phyloP scores from a whole-genome alignment of 2,113 vertebrate genomes.

The Toxotes jaculatrix region DNA sequence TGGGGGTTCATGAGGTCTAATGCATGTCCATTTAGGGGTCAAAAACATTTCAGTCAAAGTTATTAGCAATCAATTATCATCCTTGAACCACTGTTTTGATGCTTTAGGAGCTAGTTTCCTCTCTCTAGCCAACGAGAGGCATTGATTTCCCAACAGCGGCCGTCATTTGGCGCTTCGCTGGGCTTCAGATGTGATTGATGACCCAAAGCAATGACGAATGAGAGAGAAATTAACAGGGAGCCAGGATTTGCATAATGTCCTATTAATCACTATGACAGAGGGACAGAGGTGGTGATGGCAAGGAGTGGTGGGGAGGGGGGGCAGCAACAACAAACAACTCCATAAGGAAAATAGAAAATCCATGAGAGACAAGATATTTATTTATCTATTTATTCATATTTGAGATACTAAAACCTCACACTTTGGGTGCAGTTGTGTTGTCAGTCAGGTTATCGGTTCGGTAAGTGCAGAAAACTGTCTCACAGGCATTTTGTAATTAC shows the following conservation, averaged over 20 bases:
- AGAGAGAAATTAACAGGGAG: constrained; percentile 50
- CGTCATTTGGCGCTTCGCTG: constrained; percentile 39
- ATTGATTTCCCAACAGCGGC: constrained; percentile 62
- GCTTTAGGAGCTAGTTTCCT: neutral
- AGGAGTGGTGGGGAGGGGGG: neutral
- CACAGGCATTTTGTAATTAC: neutral
- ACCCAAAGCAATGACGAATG: constrained; percentile 61
- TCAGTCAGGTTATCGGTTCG: no score
- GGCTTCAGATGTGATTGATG: constrained; percentile 69
- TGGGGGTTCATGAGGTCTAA: neutral
- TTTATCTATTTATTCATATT: neutral
- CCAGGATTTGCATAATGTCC: constrained; percentile 58
- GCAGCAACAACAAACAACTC: neutral
- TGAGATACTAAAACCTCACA: neutral
- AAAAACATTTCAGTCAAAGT: constrained; percentile 16
- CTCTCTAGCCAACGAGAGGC: neutral
- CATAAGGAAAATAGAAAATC: neutral
- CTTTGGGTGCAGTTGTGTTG: neutral
- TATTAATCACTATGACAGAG: constrained; percentile 71
- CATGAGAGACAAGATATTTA: neutral
- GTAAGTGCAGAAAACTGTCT: no score
- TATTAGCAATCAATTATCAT: constrained; percentile 23
- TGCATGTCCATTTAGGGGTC: neutral
- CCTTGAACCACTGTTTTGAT: constrained; percentile 22
- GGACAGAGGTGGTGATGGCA: constrained; percentile 16